Base-by-base conservation (phyloP, 2,797 vertebrate species). In the Smutsia gigantea region DNA sequence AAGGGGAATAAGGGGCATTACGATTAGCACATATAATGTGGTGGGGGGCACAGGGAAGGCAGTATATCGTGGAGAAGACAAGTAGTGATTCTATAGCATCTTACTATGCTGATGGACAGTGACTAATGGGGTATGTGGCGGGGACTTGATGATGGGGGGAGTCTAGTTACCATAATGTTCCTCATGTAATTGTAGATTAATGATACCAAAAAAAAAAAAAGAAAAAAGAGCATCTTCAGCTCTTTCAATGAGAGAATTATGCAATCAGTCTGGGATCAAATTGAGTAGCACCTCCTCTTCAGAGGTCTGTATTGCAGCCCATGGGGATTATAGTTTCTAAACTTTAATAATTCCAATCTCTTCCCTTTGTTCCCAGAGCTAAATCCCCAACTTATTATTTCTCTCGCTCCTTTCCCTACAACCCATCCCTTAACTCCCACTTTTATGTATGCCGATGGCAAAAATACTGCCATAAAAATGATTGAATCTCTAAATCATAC, bases 191-290 rank as follows among this genome's bases (percentile, higher is more conserved):
- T 39, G 37, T 39, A 39, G 37, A 39, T 39, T 39, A 39, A 3
- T 39, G 37, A 39, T 39, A 39, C 5, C 37, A 39, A 39, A 39
- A 39, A 39, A 5, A 39, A 39, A 39, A 39, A 39, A 39, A n/a
- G 37, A 39, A 39, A 64, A 63, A 89, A 95, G 51, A 37, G 23
- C 31, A 82, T 37, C 29, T 42, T 92, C 3, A 53, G 37, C 29
- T n/a, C 27, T 90, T 74, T 85, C 82, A 89, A 83, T 31, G 27
- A 94, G 13, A 61, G 17, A 94, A 74, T 23, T 68, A 75, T 57
- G 11, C 25, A 93, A n/a, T 37, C 55, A 85, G 53, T 84, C 42
- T 95, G 74, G 91, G 87, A 94, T 61, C 42, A 95, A 81, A 37
- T 0, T 81, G 71, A 87, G 27, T 5, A 82, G 34, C 2, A 75